Percentiles rank a stretch among this genome's conserved stretches.
Conservation (phyloP, 2,113 vertebrate genomes). For the Xiphorhynchus elegans region DNA sequence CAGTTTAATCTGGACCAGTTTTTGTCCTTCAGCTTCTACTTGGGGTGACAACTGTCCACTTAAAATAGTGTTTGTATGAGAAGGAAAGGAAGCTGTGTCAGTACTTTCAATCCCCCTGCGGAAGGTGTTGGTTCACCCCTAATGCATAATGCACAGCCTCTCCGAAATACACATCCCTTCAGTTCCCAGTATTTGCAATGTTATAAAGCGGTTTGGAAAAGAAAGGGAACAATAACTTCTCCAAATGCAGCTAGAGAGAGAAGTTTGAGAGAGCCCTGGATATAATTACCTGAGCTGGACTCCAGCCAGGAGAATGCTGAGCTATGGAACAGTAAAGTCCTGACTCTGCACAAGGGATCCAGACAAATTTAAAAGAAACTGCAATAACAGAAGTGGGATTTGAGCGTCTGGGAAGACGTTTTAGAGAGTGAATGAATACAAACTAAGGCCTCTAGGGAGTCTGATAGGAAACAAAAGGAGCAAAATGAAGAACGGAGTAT, state of each 20-base stretch:
- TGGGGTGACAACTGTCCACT: not conserved
- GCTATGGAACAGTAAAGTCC: constrained; percentile 46
- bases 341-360: constrained; percentile 36
- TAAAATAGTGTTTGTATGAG: not conserved
- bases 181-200: not conserved
- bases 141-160: not conserved
- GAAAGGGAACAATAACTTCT: constrained; percentile 44
- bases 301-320: constrained; percentile 35
- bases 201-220: not conserved
- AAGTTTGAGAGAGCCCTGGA: constrained; percentile 33
- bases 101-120: not conserved
- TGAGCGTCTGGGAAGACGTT: constrained; percentile 49
- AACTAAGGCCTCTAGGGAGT: constrained; percentile 11
- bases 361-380: constrained; percentile 57
- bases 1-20: not conserved
- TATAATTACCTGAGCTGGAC: constrained; percentile 55
- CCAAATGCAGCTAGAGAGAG: constrained; percentile 29
- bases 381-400: constrained; percentile 35
- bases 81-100: not conserved
- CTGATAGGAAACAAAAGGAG: constrained; percentile 43
- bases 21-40: not conserved
- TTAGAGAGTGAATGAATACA: constrained; percentile 38
- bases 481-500: constrained; percentile 7
- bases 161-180: not conserved
- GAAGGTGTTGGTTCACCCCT: constrained; percentile 20